Evolutionary conservation across 2,888 invertebrate genomes (phyloP).

Genomic region (Marronus borbonicus): DNA sequence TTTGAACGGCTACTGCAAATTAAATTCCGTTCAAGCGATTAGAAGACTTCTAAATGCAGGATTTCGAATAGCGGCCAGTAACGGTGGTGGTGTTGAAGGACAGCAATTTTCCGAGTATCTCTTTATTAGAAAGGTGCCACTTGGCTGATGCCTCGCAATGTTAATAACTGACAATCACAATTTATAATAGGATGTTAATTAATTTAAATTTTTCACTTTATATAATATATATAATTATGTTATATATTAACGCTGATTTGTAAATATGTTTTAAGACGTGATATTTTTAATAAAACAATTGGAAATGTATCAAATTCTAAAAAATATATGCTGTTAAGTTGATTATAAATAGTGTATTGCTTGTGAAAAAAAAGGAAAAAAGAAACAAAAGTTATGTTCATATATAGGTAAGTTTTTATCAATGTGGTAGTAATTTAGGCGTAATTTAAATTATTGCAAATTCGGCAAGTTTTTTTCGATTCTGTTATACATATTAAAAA

Average conservation of each 20-base stretch:
- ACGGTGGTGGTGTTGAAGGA: conserved; percentile 90
- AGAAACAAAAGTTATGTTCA: no score
- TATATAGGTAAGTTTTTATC: no score
- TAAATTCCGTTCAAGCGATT: conserved; percentile 91
- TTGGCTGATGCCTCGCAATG: conserved; percentile 63
- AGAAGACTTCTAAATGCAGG: conserved; percentile 85
- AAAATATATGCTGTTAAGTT: conserved; percentile 8
- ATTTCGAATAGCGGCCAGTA: conserved; percentile 86
- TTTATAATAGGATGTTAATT: conserved; percentile 49
- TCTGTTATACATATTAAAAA: no score
- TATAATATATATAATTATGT: conserved; percentile 45
- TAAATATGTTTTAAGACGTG: conserved; percentile 46
- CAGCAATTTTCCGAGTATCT: conserved; percentile 93
- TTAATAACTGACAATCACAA: conserved; percentile 49
- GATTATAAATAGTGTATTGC: neutral
- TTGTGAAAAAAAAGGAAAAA: neutral
- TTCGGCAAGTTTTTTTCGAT: no score
- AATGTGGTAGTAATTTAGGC: no score
- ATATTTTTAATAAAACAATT: conserved; percentile 43
- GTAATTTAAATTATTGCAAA: no score
- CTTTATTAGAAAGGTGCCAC: conserved; percentile 76
- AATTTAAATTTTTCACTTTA: conserved; percentile 54
- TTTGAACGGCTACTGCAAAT: conserved; percentile 89
- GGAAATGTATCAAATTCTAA: conserved; percentile 31
- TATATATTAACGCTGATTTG: conserved; percentile 43